These are phyloP conservation scores for Cryptus armator DNA, from an alignment of 2,888 invertebrate genomes.

Conservation along the genomic window DNA sequence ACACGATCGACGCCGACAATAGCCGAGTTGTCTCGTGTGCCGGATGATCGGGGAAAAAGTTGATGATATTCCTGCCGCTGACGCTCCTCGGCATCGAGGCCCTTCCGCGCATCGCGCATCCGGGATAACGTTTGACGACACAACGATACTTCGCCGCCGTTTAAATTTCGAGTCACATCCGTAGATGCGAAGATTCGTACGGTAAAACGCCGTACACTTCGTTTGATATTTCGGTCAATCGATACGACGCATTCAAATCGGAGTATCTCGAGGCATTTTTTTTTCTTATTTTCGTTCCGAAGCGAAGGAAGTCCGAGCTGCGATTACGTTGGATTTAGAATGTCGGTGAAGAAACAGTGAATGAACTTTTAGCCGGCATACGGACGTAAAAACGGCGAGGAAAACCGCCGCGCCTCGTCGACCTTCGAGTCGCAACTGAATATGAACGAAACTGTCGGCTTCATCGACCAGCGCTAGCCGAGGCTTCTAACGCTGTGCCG, in stretches of 20 bases:
- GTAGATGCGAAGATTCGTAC: not conserved
- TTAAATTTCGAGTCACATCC: not conserved
- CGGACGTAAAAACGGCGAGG: not conserved
- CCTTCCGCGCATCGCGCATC: conserved; percentile 1
- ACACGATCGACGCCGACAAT: conserved; percentile 77
- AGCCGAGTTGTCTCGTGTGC: conserved; percentile 63
- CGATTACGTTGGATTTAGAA: not conserved
- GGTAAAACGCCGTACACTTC: too few relatives aligned
- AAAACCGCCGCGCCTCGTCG: conserved; percentile 46
- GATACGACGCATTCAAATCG: not conserved
- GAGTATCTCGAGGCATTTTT: too few relatives aligned
- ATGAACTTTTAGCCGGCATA: conserved; percentile 3
- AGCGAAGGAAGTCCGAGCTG: not conserved
- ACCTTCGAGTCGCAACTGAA: conserved; percentile 43
- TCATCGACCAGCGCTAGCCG: conserved; percentile 54
- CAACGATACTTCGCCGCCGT: not conserved
- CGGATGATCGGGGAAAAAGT: conserved; percentile 37
- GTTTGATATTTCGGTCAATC: not conserved
- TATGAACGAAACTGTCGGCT: conserved; percentile 45
- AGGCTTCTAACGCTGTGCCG: not conserved
- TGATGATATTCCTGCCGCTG: conserved; percentile 34
- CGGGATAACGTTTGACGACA: not conserved
- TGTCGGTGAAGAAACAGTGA: not conserved
- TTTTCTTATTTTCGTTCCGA: too few relatives aligned
- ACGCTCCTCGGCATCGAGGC: not conserved